These are phyloP conservation scores for Drosophila dives DNA, from an alignment of 2,888 invertebrate genomes.

Conservation along the genomic window DNA sequence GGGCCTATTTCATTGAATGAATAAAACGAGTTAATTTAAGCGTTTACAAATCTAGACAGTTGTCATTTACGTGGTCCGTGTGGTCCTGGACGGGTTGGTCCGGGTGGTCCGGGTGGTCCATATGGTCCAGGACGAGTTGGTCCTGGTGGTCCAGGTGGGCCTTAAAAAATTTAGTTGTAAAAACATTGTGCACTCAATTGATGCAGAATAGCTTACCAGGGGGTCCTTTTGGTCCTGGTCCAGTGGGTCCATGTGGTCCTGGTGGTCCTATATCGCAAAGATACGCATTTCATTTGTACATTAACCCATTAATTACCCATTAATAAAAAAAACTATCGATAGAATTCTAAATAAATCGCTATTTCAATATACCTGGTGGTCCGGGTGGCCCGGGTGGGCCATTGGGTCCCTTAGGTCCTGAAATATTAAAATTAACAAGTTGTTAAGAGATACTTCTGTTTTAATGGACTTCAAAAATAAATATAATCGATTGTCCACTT, in stretches of 20 bases:
- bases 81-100: slow-evolving; percentile 42
- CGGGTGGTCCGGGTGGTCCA: slow-evolving; percentile 53
- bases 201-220: slow-evolving; percentile 17
- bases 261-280: slow-evolving; percentile 55
- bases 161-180: slow-evolving; percentile 4
- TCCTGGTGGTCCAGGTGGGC: slow-evolving; percentile 53
- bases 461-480: not conserved
- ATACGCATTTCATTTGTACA: slow-evolving; percentile 6
- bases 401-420: slow-evolving; percentile 60
- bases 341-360: not conserved
- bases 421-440: slow-evolving; percentile 3
- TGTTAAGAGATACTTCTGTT: not conserved
- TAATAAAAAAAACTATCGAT: not conserved
- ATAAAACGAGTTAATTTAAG: not conserved
- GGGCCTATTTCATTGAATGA: slow-evolving; percentile 18
- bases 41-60: not conserved
- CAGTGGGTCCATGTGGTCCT: slow-evolving; percentile 65
- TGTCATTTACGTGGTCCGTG: slow-evolving; percentile 43
- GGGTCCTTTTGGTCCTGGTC: slow-evolving; percentile 70
- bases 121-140: slow-evolving; percentile 38
- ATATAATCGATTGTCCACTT: not conserved
- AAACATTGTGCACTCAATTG: not conserved
- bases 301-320: not conserved
- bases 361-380: slow-evolving; percentile 62
- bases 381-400: slow-evolving; percentile 81